Evolutionary conservation across 2,797 vertebrate species (phyloP).

Genomic region (Enteromius unitaeniatus): DNA sequence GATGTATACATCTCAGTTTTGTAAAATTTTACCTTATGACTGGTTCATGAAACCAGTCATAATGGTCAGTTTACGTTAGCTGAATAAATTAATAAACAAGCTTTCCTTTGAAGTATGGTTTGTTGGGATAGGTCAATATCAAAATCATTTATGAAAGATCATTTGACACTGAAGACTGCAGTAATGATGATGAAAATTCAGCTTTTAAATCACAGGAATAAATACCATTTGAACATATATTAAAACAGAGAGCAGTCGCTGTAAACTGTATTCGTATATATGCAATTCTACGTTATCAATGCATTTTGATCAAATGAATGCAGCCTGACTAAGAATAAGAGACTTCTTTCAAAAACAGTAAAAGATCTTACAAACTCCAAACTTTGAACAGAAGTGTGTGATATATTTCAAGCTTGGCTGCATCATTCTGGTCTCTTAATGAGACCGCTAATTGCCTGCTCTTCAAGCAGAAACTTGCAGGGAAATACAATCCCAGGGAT

Average conservation of each 20-base stretch:
- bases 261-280: no score
- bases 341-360: background rate
- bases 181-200: background rate
- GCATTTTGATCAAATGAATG: background rate
- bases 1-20: no score
- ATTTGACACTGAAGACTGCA: background rate
- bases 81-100: no score
- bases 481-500: background rate
- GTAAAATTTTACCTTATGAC: no score
- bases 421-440: background rate
- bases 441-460: background rate
- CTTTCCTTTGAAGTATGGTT: no score
- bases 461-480: background rate
- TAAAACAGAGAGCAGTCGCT: no score
- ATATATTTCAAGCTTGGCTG: background rate
- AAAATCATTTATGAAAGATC: background rate
- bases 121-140: no score
- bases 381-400: background rate
- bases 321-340: background rate
- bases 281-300: no score
- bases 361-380: background rate
- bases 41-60: no score
- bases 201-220: background rate
- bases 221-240: no score
- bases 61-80: no score